Conservation (phyloP, 2,113 vertebrate genomes). For the Etia nguti region DNA sequence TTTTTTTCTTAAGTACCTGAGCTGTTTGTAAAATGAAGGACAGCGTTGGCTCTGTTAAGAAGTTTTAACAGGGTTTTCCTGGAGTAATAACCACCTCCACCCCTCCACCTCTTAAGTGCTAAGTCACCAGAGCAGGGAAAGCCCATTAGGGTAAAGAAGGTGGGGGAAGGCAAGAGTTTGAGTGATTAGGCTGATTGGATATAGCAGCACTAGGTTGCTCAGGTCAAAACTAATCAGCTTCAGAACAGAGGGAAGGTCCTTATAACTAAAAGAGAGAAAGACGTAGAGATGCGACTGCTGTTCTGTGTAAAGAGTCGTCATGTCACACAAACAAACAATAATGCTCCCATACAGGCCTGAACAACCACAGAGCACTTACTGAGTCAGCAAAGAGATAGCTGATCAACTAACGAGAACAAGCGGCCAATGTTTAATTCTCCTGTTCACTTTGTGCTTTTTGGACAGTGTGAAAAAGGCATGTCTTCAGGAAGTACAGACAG, state of each 20-base stretch:
- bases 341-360: neutral
- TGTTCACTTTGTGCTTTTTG: neutral
- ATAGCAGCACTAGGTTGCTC: slow-evolving; percentile 70
- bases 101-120: slow-evolving; percentile 68
- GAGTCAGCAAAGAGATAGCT: slow-evolving; percentile 34
- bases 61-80: slow-evolving; percentile 65
- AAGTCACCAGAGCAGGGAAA: slow-evolving; percentile 75
- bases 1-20: slow-evolving; percentile 15
- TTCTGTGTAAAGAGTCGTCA: slow-evolving; percentile 23
- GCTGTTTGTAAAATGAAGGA: slow-evolving; percentile 21
- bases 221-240: slow-evolving; percentile 75
- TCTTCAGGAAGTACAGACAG: neutral
- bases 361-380: neutral
- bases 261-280: slow-evolving; percentile 50
- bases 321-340: slow-evolving; percentile 17
- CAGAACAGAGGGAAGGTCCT: slow-evolving; percentile 59
- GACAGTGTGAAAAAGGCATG: neutral
- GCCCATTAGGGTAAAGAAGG: slow-evolving; percentile 74
- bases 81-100: slow-evolving; percentile 48
- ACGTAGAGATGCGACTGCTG: neutral
- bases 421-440: neutral
- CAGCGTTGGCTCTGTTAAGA: slow-evolving; percentile 41
- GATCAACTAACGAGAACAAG: neutral
- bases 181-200: slow-evolving; percentile 75
- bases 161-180: slow-evolving; percentile 59